Evolutionary conservation across 2,113 vertebrate genomes (phyloP).

Genomic region (Scomber colias): DNA sequence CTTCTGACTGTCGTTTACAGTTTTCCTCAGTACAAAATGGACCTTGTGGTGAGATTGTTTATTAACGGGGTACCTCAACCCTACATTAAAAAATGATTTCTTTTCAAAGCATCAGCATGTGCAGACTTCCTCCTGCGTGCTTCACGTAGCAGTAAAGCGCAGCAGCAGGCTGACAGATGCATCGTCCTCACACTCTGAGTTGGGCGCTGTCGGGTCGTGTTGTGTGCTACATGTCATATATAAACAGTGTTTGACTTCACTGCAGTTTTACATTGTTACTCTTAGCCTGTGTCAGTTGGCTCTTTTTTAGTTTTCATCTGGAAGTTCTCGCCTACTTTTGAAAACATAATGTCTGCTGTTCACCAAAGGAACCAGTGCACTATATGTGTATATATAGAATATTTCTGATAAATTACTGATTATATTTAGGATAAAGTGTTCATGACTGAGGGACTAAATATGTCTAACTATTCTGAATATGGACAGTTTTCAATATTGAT

Average conservation of each 20-base stretch:
- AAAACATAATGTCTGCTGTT: too few species aligned
- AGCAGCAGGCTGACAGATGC: constrained; percentile 53
- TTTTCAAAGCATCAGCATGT: constrained; percentile 9
- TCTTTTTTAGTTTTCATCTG: neutral
- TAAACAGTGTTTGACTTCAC: constrained; percentile 1
- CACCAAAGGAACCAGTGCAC: too few species aligned
- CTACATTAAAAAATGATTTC: neutral
- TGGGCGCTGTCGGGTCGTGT: constrained; percentile 15
- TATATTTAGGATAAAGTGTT: too few species aligned
- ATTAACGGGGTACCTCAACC: neutral
- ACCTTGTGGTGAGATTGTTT: too few species aligned
- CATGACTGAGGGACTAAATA: too few species aligned
- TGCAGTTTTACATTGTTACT: neutral
- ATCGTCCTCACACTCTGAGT: constrained; percentile 8
- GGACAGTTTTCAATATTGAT: too few species aligned
- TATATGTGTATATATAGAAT: too few species aligned
- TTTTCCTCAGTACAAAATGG: too few species aligned
- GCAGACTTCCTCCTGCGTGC: constrained; percentile 16
- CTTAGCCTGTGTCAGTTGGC: neutral
- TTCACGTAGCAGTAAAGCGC: constrained; percentile 12
- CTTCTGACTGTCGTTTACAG: too few species aligned
- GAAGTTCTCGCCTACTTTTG: too few species aligned
- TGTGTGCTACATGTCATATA: constrained; percentile 8
- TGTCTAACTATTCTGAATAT: too few species aligned
- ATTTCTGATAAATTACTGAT: too few species aligned